phyloP scores from a whole-genome alignment of 2,888 invertebrate species.

The Pseudoips prasinana region DNA sequence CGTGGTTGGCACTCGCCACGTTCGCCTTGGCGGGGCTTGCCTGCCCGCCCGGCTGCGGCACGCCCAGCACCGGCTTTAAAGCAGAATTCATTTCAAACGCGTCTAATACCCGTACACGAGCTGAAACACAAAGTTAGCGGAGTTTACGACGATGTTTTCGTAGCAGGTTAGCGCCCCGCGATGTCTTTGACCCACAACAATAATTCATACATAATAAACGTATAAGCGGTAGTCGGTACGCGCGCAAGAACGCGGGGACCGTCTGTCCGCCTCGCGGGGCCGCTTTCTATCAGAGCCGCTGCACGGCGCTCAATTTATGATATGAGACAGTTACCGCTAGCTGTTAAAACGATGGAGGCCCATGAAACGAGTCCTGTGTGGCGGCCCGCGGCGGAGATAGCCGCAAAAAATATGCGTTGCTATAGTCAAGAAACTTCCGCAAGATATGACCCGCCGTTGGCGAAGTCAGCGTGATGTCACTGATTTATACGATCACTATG shows the following conservation, averaged over 20 bases:
- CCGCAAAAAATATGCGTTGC: constrained; percentile 80
- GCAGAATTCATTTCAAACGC: constrained; percentile 82
- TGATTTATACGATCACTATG: constrained; percentile 43
- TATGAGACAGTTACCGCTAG: constrained; percentile 63
- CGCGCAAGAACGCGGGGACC: constrained; percentile 66
- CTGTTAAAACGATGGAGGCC: constrained; percentile 53
- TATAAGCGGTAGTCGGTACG: constrained; percentile 58
- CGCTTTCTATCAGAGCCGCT: constrained; percentile 47
- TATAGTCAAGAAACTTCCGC: constrained; percentile 75
- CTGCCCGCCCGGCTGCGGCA: constrained; percentile 69
- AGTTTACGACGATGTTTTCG: constrained; percentile 57
- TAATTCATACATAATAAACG: constrained; percentile 68
- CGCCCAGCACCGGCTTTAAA: constrained; percentile 82
- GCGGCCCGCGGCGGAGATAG: constrained; percentile 57
- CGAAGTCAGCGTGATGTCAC: constrained; percentile 47
- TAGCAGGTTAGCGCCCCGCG: constrained; percentile 56
- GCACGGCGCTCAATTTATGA: constrained; percentile 41
- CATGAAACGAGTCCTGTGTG: constrained; percentile 59
- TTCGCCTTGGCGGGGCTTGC: constrained; percentile 71
- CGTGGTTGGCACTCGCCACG: constrained; percentile 68
- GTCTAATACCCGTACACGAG: constrained; percentile 45
- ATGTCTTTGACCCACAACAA: constrained; percentile 79
- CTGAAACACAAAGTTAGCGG: constrained; percentile 66
- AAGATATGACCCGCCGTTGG: constrained; percentile 62
- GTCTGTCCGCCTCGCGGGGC: constrained; percentile 45